Evolutionary conservation across 2,888 invertebrate genomes (phyloP), one percentile per base, ranked within the genome.

Genomic region (Sceliomorpha sp.): DNA sequence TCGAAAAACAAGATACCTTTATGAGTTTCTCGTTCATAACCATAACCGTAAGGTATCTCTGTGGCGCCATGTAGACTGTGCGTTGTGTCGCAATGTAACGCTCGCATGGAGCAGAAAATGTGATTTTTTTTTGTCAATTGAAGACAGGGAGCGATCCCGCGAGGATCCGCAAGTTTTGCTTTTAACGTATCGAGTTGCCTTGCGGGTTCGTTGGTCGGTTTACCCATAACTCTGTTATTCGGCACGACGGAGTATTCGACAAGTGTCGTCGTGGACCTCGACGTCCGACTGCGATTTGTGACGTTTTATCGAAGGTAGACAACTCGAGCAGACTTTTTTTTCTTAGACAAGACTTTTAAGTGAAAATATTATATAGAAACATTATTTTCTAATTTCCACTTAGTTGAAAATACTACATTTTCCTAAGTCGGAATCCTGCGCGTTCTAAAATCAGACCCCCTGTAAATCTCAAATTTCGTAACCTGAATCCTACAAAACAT

Each of bases 31-130:
- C 14, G 36, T 7, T 42, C 40, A 50, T 60, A 67, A 67, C 55
- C 60, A 12, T 67, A 67, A 67, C 26, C 53, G 12, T 60, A 67
- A 67, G 51, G 59, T 55, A 48, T 50, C 17, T 36, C 36, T 34
- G 51, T 31, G 34, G 47, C 36, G 47, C 37, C n/a, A n/a, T n/a
- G n/a, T n/a, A n/a, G 51, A 44, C 50, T 39, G 37, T 45, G 58
- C 58, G 45, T 32, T 66, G 45, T 45, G 58, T 45, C 42, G 20
- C 15, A 40, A 58, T 39, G 32, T 45, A 51, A 66, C 17, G 62
- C 31, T 40, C 15, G 34, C 10, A 40, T 3, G 10, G 42, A 42
- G 31, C 44, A 36, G 40, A 60, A 45, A 40, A 34, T 40, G 39
- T 40, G 32, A 32, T 32, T 31, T 47, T 48, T 60, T 60, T 55